Percentiles rank a stretch among this genome's conserved stretches.
Evolutionary conservation across 2,888 invertebrate species (phyloP).

Genomic region (Agriotes lineatus): DNA sequence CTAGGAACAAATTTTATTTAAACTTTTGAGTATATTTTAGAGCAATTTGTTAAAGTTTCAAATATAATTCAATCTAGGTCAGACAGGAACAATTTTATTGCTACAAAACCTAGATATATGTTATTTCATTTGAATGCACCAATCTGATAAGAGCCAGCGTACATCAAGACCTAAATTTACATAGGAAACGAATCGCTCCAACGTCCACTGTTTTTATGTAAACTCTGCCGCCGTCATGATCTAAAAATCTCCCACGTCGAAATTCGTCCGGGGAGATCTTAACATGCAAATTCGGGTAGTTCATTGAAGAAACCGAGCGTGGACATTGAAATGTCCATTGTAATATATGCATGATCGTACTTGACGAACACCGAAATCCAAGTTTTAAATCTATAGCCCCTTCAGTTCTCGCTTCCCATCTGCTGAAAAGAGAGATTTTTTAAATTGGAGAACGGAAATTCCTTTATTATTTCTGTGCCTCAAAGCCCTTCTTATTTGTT

Average conservation of each 20-base stretch:
- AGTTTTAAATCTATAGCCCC: constrained; percentile 31
- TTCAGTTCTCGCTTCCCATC: constrained; percentile 24
- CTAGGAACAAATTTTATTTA: not conserved
- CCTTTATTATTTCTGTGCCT: not conserved
- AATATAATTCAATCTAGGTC: constrained; percentile 62
- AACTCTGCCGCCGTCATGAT: constrained; percentile 52
- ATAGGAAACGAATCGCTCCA: constrained; percentile 59
- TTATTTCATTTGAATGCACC: constrained; percentile 58
- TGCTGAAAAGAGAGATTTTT: constrained; percentile 15
- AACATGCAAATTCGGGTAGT: constrained; percentile 55
- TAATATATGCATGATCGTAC: constrained; percentile 37
- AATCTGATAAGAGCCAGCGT: constrained; percentile 61
- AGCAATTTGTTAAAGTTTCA: constrained; percentile 64
- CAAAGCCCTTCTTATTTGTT: too few species aligned
- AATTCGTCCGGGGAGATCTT: constrained; percentile 52
- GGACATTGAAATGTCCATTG: constrained; percentile 41
- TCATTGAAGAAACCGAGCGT: constrained; percentile 45
- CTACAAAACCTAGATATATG: constrained; percentile 60
- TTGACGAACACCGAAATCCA: constrained; percentile 34
- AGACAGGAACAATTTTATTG: constrained; percentile 58
- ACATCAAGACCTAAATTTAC: constrained; percentile 61
- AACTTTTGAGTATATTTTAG: constrained; percentile 49
- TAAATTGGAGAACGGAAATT: not conserved
- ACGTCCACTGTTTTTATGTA: constrained; percentile 56
- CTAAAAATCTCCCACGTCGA: constrained; percentile 62